Conservation (phyloP, 2,797 vertebrate genomes). For the Gadopsis bispinosus region DNA sequence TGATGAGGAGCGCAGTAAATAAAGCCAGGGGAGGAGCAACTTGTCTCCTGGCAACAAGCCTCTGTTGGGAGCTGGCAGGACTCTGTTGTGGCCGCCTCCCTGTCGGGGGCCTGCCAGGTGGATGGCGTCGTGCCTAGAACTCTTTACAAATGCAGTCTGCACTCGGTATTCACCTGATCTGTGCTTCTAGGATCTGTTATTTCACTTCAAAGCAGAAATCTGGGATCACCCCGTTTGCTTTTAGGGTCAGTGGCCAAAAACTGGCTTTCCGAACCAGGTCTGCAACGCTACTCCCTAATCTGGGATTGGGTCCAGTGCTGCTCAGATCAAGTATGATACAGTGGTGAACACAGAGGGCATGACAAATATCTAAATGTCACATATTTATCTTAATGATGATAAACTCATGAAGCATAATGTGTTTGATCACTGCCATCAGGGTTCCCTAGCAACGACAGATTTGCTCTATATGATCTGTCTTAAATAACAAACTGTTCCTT, state of each 20-base stretch:
- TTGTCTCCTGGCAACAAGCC: slow-evolving; percentile 80
- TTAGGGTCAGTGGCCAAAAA: slow-evolving; percentile 11
- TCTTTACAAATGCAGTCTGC: slow-evolving; percentile 73
- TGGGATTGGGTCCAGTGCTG: not conserved
- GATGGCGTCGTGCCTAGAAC: slow-evolving; percentile 78
- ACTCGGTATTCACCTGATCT: slow-evolving; percentile 70
- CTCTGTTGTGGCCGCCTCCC: slow-evolving; percentile 74
- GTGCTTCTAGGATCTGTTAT: slow-evolving; percentile 50
- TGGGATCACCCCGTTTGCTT: slow-evolving; percentile 30
- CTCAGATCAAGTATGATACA: not conserved
- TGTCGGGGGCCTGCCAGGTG: slow-evolving; percentile 75
- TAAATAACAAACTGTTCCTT: not conserved
- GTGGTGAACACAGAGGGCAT: not conserved
- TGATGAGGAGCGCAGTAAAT: slow-evolving; percentile 79
- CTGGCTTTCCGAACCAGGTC: not conserved
- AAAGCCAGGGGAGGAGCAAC: slow-evolving; percentile 72
- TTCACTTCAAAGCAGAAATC: slow-evolving; percentile 43
- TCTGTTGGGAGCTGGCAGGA: slow-evolving; percentile 73
- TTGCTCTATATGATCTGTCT: not conserved
- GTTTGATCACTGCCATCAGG: not conserved
- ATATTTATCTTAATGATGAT: not conserved
- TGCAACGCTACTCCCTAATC: not conserved
- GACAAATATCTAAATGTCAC: not conserved
- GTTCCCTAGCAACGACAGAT: not conserved
- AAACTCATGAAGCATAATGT: not conserved